Evolutionary conservation across 2,888 invertebrate species (phyloP).

Genomic region (Exocentrus adspersus): DNA sequence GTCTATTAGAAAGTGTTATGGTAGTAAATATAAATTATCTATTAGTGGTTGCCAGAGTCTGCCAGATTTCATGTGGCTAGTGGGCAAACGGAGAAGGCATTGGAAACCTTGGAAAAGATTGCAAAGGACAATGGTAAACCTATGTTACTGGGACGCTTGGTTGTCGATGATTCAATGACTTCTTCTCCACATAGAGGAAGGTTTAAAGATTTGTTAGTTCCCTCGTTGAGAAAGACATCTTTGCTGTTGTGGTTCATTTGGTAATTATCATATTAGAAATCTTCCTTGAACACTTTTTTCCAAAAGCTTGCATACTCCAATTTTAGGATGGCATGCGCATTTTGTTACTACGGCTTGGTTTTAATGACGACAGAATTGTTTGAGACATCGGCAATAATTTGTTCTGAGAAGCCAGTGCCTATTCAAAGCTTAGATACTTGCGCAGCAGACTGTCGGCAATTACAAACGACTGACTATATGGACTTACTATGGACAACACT

Average conservation of each 20-base stretch:
- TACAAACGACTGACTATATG: slow-evolving; percentile 89
- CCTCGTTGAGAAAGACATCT: slow-evolving; percentile 85
- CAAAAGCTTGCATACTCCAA: too few relatives aligned
- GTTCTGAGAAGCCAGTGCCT: slow-evolving; percentile 54
- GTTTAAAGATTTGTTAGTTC: slow-evolving; percentile 77
- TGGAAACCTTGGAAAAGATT: slow-evolving; percentile 85
- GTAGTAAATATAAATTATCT: neutral
- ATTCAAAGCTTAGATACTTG: slow-evolving; percentile 65
- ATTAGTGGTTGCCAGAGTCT: slow-evolving; percentile 93
- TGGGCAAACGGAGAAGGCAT: slow-evolving; percentile 87
- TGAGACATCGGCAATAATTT: slow-evolving; percentile 69
- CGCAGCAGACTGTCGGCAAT: slow-evolving; percentile 74
- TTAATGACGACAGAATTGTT: slow-evolving; percentile 94
- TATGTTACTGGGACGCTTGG: slow-evolving; percentile 85
- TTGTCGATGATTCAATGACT: slow-evolving; percentile 78
- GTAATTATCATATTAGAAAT: slow-evolving; percentile 69
- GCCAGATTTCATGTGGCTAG: slow-evolving; percentile 88
- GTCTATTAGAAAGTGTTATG: neutral
- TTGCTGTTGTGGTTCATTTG: slow-evolving; percentile 93
- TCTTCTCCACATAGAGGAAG: slow-evolving; percentile 72
- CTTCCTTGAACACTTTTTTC: too few relatives aligned
- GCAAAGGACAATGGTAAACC: slow-evolving; percentile 90
- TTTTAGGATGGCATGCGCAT: slow-evolving; percentile 88
- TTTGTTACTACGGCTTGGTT: slow-evolving; percentile 95
- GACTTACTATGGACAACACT: slow-evolving; percentile 93